Base-by-base conservation (phyloP, 2,113 vertebrate species). In the Burhinus bistriatus region DNA sequence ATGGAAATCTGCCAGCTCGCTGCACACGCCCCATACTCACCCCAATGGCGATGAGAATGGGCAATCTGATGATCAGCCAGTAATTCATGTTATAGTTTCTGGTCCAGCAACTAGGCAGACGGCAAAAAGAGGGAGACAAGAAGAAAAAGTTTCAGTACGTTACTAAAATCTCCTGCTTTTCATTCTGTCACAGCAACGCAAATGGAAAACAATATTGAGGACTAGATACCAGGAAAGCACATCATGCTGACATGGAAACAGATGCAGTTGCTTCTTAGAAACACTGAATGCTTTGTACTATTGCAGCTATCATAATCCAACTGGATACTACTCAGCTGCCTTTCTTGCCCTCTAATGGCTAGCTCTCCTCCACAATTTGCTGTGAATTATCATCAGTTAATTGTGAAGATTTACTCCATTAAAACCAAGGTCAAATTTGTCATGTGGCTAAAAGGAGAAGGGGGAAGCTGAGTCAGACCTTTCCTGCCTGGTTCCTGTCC, bases 81-180 rank as follows among this genome's bases (percentile, higher is more conserved):
- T 98, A 98, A 42, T 98, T 98, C 98, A 98, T 98, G 93, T 99
- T 99, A 36, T 98, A 98, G 95, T 99, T 99, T 91, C 98, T 98
- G 76, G 97, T 98, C 99, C 99, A 99, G 97, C 99, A 99, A 57
- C 99, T 99, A 87, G 49, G 89, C 42, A 79, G 64, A 92, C 9
- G 29, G 80, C 44, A 91, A 88, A 42, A 55, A 68, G 82, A 92
- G 86, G 29, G 18, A 83, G 30, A 87, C 19, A 75, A 77, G 36
- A 86, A 82, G 16, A 59, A 78, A 65, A 92, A 75, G 36, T 69
- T 90, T 95, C 76, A 91, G 69, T 68, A 38, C 20, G 14, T 85
- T n/a, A 71, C 70, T 49, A 65, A 83, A 72, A 59, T 66, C 22
- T 84, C 40, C n/a, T 0, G 5, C 42, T 84, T 89, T 89, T 92